phyloP scores from a whole-genome alignment of 2,797 vertebrate species.

The Sparidentex hasta region DNA sequence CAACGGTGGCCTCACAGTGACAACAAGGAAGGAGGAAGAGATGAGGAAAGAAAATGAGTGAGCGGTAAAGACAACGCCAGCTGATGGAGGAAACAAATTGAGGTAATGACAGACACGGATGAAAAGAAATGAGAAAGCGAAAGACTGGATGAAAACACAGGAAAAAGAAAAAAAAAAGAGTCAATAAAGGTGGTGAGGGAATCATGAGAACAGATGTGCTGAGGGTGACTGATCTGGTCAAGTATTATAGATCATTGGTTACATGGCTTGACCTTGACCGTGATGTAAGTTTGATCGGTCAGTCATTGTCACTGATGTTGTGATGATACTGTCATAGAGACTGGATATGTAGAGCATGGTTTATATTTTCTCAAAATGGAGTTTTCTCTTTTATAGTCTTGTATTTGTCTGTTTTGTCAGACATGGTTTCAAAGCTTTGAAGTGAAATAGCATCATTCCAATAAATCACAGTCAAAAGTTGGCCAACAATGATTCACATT shows the following conservation, averaged over 20 bases:
- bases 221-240: constrained; percentile 6
- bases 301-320: neutral
- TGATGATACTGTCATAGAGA: neutral
- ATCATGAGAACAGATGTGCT: constrained; percentile 15
- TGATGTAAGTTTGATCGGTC: neutral
- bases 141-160: constrained; percentile 53
- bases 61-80: constrained; percentile 63
- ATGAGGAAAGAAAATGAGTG: constrained; percentile 59
- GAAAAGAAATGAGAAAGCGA: constrained; percentile 69
- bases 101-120: constrained; percentile 73
- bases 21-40: constrained; percentile 63
- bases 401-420: neutral
- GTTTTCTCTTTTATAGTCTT: neutral
- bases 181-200: neutral
- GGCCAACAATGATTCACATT: neutral
- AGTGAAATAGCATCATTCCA: neutral
- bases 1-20: constrained; percentile 68
- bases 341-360: neutral
- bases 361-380: neutral
- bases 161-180: constrained; percentile 32
- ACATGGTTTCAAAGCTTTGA: neutral
- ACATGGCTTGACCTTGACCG: constrained; percentile 28
- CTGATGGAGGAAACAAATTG: constrained; percentile 69
- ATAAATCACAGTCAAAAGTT: neutral
- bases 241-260: constrained; percentile 14